A percentile compares a stretch with the other conserved stretches of the same genome.
phyloP scores from a whole-genome alignment of 2,797 vertebrate species.

The Chanos chanos region DNA sequence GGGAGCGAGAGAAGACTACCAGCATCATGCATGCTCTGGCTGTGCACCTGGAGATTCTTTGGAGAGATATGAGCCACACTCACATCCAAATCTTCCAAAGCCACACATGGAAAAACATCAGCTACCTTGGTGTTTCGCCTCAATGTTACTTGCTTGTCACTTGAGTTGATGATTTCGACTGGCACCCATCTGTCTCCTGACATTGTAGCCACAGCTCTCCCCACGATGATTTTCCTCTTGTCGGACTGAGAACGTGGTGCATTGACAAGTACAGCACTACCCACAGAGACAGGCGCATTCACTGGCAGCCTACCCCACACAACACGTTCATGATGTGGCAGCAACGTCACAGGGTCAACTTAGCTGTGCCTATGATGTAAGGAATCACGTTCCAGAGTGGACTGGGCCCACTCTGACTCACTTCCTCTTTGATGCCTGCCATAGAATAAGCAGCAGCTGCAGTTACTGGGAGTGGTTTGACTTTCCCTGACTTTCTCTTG shows the following conservation, averaged over 20 bases:
- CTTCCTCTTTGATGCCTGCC: neutral
- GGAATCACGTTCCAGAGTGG: neutral
- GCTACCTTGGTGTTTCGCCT: neutral
- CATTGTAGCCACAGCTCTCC: neutral
- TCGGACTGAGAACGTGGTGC: neutral
- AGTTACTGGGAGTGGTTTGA: neutral
- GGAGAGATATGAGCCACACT: neutral
- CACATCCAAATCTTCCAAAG: neutral
- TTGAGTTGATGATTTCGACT: neutral
- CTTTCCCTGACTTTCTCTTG: neutral
- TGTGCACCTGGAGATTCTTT: neutral
- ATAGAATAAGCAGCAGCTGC: neutral
- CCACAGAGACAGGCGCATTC: neutral
- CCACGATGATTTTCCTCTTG: neutral
- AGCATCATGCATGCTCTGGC: neutral
- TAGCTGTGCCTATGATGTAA: neutral
- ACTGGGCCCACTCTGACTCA: too few relatives aligned
- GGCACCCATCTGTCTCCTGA: neutral
- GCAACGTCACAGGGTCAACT: neutral
- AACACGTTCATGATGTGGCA: neutral
- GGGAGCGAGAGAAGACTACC: neutral
- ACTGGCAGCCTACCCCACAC: neutral
- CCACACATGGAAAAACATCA: slow-evolving; percentile 4
- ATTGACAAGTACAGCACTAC: neutral
- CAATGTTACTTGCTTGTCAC: neutral